Conservation (phyloP, 1,140 invertebrate species). For the Gryon sp. region DNA sequence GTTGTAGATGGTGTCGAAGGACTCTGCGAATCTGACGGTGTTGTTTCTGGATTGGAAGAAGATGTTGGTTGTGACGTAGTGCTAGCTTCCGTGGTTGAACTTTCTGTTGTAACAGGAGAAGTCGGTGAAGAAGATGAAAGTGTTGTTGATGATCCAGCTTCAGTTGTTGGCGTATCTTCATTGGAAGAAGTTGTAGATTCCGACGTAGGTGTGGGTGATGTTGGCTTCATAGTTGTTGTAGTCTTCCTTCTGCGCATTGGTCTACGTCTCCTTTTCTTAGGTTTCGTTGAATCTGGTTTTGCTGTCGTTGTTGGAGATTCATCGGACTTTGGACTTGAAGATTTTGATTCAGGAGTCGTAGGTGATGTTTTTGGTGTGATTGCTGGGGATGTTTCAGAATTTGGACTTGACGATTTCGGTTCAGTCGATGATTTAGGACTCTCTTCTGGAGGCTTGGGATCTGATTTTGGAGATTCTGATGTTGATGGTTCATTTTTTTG, state of each 20-base stretch:
- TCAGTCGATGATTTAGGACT: too few relatives aligned
- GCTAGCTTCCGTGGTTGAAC: not conserved
- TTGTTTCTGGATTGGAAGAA: constrained; percentile 2
- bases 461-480: too few relatives aligned
- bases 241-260: constrained; percentile 32
- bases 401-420: not conserved
- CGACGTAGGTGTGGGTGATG: constrained; percentile 16
- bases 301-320: not conserved
- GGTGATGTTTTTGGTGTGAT: not conserved
- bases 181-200: constrained; percentile 7
- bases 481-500: too few relatives aligned
- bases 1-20: too few relatives aligned
- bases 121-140: not conserved
- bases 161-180: not conserved
- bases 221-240: constrained; percentile 31
- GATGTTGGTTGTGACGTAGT: not conserved
- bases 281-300: constrained; percentile 4
- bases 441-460: too few relatives aligned
- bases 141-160: not conserved
- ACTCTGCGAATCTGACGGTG: constrained; percentile 16
- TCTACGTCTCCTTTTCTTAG: constrained; percentile 35
- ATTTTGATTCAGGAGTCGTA: not conserved
- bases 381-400: not conserved
- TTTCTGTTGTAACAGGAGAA: not conserved
- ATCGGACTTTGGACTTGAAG: too few relatives aligned